A percentile compares a stretch with the other conserved stretches of the same genome.
Conservation (phyloP, 2,113 vertebrate genomes). For the Dipodomys spectabilis region DNA sequence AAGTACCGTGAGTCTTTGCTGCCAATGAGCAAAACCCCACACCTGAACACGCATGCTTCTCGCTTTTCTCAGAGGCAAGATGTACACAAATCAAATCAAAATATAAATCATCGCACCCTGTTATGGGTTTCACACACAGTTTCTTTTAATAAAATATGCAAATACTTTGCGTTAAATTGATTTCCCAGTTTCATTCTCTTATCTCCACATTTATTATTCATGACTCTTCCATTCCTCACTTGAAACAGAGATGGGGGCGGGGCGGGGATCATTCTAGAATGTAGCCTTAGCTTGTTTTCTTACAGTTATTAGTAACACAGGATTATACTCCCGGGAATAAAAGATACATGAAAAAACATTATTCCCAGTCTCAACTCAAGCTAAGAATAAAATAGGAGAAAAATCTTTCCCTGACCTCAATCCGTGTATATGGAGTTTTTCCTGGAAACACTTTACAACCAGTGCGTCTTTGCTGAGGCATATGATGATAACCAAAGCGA, state of each 20-base stretch:
- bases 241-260: slow-evolving; percentile 69
- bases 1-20: not conserved
- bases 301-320: slow-evolving; percentile 82
- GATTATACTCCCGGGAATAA: slow-evolving; percentile 80
- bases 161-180: slow-evolving; percentile 92
- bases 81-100: slow-evolving; percentile 89
- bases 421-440: slow-evolving; percentile 73
- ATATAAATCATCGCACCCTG: slow-evolving; percentile 86
- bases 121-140: slow-evolving; percentile 87
- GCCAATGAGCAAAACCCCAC: slow-evolving; percentile 63
- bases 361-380: slow-evolving; percentile 81
- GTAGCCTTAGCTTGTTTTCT: slow-evolving; percentile 80
- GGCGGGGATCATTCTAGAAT: slow-evolving; percentile 42
- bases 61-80: slow-evolving; percentile 83
- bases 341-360: slow-evolving; percentile 81
- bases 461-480: slow-evolving; percentile 77
- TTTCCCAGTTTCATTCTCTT: slow-evolving; percentile 91
- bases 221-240: slow-evolving; percentile 84
- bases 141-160: slow-evolving; percentile 93
- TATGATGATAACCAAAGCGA: slow-evolving; percentile 75
- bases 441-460: slow-evolving; percentile 78
- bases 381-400: slow-evolving; percentile 82
- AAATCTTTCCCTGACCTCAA: slow-evolving; percentile 77
- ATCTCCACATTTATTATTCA: slow-evolving; percentile 92
- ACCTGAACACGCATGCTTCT: slow-evolving; percentile 80